Percentiles rank a stretch among this genome's conserved stretches.
Conservation (phyloP, 2,888 invertebrate species). For the Incurvaria masculella region DNA sequence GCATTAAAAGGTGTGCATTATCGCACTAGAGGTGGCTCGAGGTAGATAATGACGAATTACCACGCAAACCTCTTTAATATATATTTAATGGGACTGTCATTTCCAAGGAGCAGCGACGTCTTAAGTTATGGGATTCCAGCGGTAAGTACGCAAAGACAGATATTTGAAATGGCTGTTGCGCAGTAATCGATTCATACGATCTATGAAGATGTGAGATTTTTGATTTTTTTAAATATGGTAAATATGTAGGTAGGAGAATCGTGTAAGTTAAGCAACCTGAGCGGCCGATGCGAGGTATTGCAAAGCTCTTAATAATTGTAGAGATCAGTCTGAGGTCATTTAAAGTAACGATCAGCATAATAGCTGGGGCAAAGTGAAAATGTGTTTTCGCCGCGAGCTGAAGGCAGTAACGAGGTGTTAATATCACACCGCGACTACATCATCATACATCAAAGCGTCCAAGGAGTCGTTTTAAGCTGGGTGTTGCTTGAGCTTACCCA, state of each 20-base stretch:
- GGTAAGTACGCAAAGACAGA: slow-evolving; percentile 19
- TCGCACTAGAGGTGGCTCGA: too few species aligned
- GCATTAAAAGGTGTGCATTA: too few species aligned
- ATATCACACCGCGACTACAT: background rate
- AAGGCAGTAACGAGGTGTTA: background rate
- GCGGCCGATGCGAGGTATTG: too few species aligned
- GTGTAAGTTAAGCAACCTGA: too few species aligned
- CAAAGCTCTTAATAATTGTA: background rate
- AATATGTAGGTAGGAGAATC: too few species aligned
- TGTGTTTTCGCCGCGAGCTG: background rate
- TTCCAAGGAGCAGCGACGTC: slow-evolving; percentile 4
- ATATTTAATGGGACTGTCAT: slow-evolving; percentile 7
- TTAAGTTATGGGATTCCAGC: slow-evolving; percentile 3
- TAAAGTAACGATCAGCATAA: background rate
- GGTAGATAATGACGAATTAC: slow-evolving; percentile 3
- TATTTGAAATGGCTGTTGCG: slow-evolving; percentile 18
- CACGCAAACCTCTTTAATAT: slow-evolving; percentile 4
- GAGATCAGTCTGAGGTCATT: background rate
- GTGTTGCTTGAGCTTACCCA: too few species aligned
- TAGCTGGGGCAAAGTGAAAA: background rate
- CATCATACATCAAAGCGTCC: background rate
- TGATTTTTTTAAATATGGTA: too few species aligned
- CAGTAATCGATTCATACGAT: slow-evolving; percentile 37
- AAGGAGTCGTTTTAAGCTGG: too few species aligned
- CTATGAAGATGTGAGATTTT: slow-evolving; percentile 31